Evolutionary conservation across 2,888 invertebrate genomes (phyloP), one percentile per base, ranked within the genome.

Genomic region (Chrysolina haemoptera): DNA sequence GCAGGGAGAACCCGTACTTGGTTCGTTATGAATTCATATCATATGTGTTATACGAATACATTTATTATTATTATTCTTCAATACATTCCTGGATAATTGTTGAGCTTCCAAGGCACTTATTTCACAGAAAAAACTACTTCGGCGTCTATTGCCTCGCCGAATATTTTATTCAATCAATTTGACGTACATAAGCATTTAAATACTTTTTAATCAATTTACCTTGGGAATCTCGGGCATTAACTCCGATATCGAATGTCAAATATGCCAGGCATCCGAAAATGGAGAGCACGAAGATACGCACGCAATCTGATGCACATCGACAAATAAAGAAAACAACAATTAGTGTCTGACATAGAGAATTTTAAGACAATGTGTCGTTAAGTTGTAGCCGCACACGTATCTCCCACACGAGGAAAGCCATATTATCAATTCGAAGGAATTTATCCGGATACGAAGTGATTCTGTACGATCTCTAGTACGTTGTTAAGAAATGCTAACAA

Each of bases 401-500:
- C 75, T 75, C 71, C 75, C 75, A 75, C 75, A 68, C 69, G 68
- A 53, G 66, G 27, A 22, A 66, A 50, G 66, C 65, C 20, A 48
- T 35, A 65, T 65, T 46, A 65, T 65, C 65, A 27, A 22, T 27
- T 46, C 20, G 18, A 66, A 71, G 74, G 74, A 76, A 76, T 76
- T 75, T 66, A 71, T 76, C 72, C 71, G 71, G 73, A 74, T 76
- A 74, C 71, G 76, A 76, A 65, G 73, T 73, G 68, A 76, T 76
- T 71, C 73, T 46, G 48, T 16, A 43, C 69, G 73, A 76, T 73
- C 76, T 70, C 68, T 74, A 76, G 68, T 76, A 75, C 77, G 75
- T 77, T 77, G 75, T 77, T 77, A 77, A 78, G 76, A 70, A 76
- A 76, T 70, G 78, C 76, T 74, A 76, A 76, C 78, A 78, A 78